Evolutionary conservation across 2,113 vertebrate species (phyloP).

Genomic region (Parotia lawesii): DNA sequence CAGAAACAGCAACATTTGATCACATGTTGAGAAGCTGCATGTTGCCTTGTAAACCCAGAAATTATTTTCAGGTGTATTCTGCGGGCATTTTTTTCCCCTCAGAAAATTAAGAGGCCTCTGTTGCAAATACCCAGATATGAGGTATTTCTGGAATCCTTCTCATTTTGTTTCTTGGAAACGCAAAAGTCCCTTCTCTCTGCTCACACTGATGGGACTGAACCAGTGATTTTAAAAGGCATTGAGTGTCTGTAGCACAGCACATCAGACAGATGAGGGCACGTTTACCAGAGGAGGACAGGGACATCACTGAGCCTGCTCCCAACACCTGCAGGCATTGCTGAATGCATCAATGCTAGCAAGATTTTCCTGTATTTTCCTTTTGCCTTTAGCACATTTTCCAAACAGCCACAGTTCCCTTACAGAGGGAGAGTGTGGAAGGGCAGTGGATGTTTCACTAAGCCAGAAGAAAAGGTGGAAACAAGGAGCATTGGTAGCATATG

Average conservation of each 20-base stretch:
- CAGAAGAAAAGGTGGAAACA: background rate
- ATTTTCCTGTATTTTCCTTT: background rate
- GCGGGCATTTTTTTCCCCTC: background rate
- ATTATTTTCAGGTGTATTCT: constrained; percentile 24
- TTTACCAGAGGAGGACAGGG: background rate
- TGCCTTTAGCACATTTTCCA: background rate
- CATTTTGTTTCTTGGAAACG: background rate
- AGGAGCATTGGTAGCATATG: background rate
- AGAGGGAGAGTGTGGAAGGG: background rate
- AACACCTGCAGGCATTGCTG: background rate
- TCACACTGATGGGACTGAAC: background rate
- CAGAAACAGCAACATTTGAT: constrained; percentile 9
- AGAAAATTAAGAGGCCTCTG: background rate
- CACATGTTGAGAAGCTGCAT: background rate
- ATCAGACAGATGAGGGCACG: background rate
- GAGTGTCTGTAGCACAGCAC: background rate
- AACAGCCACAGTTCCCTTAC: background rate
- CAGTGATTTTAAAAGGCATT: background rate
- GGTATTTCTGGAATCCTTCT: background rate
- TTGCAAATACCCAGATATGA: background rate
- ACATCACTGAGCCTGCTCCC: background rate
- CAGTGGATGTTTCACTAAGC: background rate
- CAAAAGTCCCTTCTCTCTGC: background rate
- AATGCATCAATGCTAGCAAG: background rate
- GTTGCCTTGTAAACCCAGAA: constrained; percentile 13